phyloP scores from a whole-genome alignment of 2,797 vertebrate genomes.

The Menidia menidia region DNA sequence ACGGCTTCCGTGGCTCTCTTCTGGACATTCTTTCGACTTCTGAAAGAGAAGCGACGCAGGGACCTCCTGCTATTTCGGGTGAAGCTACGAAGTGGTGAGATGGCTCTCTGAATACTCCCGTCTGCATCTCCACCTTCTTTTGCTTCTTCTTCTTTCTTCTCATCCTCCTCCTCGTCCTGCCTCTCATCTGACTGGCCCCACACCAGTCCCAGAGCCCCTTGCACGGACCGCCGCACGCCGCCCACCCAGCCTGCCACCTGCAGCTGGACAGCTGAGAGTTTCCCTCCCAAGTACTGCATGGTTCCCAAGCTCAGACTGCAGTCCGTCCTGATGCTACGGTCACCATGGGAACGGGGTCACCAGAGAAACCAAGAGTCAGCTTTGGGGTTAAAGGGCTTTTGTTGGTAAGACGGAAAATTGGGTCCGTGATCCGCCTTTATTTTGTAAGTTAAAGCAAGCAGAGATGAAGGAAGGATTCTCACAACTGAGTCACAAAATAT shows the following conservation, averaged over 20 bases:
- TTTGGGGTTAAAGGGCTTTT: conserved; percentile 30
- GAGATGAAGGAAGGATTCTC: conserved; percentile 18
- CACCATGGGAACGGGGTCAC: conserved; percentile 58
- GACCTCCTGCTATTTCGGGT: conserved; percentile 88
- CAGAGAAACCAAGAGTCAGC: conserved; percentile 25
- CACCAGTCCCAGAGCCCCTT: conserved; percentile 88
- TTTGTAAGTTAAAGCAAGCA: conserved; percentile 26
- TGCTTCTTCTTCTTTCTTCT: conserved; percentile 40
- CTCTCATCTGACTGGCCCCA: conserved; percentile 55
- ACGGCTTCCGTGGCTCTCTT: conserved; percentile 82
- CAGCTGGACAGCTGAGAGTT: conserved; percentile 88
- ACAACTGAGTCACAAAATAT: conserved; percentile 9
- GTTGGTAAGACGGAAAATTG: conserved; percentile 27
- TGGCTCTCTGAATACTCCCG: conserved; percentile 81
- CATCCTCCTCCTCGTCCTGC: conserved; percentile 43
- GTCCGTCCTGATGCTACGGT: conserved; percentile 21
- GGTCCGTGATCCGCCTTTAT: conserved; percentile 22
- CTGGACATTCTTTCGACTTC: conserved; percentile 84
- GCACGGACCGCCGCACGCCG: conserved; percentile 87
- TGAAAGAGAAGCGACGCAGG: conserved; percentile 83
- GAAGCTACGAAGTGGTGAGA: conserved; percentile 87
- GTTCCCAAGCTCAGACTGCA: conserved; percentile 45
- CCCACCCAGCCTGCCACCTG: conserved; percentile 91
- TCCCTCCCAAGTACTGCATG: conserved; percentile 93
- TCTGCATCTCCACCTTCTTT: conserved; percentile 36